phyloP scores from a whole-genome alignment of 2,888 invertebrate genomes.

The Tolmerus cingulatus region DNA sequence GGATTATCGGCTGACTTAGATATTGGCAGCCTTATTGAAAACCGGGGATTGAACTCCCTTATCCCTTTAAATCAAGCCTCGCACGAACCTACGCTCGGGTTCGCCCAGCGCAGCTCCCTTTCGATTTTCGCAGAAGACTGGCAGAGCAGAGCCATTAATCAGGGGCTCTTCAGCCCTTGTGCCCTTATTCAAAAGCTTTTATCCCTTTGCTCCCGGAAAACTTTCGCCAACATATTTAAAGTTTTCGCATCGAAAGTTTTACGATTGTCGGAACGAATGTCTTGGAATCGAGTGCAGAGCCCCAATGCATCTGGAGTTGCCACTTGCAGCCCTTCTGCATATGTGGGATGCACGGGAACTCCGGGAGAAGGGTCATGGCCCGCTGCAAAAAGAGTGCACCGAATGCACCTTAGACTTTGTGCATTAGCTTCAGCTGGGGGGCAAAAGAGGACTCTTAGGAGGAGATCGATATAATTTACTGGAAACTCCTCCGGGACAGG shows the following conservation, averaged over 20 bases:
- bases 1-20: constrained; percentile 30
- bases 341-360: constrained; percentile 2
- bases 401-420: constrained; percentile 8
- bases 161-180: constrained; percentile 14
- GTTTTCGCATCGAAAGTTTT: constrained; percentile 41
- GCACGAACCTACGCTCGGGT: neutral
- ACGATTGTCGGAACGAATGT: constrained; percentile 32
- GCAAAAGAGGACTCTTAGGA: neutral
- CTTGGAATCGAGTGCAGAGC: constrained; percentile 18
- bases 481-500: neutral
- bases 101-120: neutral
- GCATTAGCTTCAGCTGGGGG: neutral
- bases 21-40: constrained; percentile 32
- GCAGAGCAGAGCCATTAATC: constrained; percentile 12
- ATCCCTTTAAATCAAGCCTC: constrained; percentile 9
- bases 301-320: constrained; percentile 18
- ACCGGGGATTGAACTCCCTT: neutral
- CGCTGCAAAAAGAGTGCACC: neutral
- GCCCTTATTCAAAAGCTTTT: constrained; percentile 25
- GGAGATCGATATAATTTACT: constrained; percentile 16
- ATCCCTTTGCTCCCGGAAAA: constrained; percentile 22
- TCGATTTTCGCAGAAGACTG: constrained; percentile 6
- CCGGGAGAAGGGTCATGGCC: neutral
- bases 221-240: constrained; percentile 35
- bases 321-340: neutral